Evolutionary conservation across 2,113 vertebrate genomes (phyloP), one percentile per base, ranked within the genome.

Genomic region (Phasianus colchicus): DNA sequence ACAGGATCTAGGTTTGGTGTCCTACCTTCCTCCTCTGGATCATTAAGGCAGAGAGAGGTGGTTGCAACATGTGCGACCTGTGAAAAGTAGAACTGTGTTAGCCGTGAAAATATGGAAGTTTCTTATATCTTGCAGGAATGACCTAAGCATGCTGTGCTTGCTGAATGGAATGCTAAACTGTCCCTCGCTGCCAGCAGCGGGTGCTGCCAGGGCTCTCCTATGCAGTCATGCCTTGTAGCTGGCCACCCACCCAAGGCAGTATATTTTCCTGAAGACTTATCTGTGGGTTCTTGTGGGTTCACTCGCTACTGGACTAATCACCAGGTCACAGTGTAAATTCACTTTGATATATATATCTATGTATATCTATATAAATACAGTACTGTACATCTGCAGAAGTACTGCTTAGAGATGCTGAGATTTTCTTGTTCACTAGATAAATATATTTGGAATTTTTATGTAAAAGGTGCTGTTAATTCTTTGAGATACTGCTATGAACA

Each of bases 251-350:
- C 79, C 65, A 92, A 95, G 88, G 93, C 94, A 85, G 57, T 91
- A 24, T 89, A 92, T 78, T 92, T 88, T 89, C 43, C 71, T 89
- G 93, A 81, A 95, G 88, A 85, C 91, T 93, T 96, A 61, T 30
- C 76, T 80, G 55, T 88, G 95, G 95, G 96, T 92, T 95, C 50
- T 74, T 80, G 52, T 88, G 95, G 95, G 96, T 92, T 95, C 50
- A 52, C 38, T 77, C 88, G 54, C 78, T 42, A 42, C 91, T 97
- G 96, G 92, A 96, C 90, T 90, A 97, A 97, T 90, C 88, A 90
- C 92, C 94, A 90, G 83, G 69, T 96, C 84, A 94, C 88, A 94
- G 67, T 98, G 97, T 97, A 97, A 97, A 97, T 97, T 97, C 97
- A 95, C 95, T 96, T 96, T 94, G 91, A 95, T 90, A 96, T 95